phyloP scores from a whole-genome alignment of 92 coral and sea anemone genomes.

The Parazoanthus atlanticus region DNA sequence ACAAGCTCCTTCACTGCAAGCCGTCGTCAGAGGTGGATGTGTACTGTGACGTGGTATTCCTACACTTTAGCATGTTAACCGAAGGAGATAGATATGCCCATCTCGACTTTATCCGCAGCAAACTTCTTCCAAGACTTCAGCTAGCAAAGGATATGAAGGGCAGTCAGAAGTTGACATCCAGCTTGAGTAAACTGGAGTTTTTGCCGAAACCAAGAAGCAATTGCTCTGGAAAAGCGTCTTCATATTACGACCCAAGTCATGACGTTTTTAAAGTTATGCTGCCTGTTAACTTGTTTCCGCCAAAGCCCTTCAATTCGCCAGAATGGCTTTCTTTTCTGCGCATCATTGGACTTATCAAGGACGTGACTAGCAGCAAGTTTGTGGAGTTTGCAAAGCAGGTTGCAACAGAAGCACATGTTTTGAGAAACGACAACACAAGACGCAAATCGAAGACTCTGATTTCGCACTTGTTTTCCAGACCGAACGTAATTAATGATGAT shows the following conservation, averaged over 20 bases:
- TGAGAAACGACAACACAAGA: constrained; percentile 20
- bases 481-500: constrained; percentile 15
- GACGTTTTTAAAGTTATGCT: constrained; percentile 67
- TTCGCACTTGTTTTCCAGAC: constrained; percentile 38
- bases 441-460: constrained; percentile 57
- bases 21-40: constrained; percentile 48
- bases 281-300: constrained; percentile 63
- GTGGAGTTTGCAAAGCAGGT: constrained; percentile 59
- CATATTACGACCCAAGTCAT: constrained; percentile 58
- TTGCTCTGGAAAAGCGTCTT: constrained; percentile 29
- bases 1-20: constrained; percentile 51
- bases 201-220: neutral
- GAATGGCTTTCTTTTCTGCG: constrained; percentile 67
- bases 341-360: constrained; percentile 52
- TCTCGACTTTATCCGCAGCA: constrained; percentile 41
- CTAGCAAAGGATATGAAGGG: constrained; percentile 2
- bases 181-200: constrained; percentile 24
- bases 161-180: neutral
- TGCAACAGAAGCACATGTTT: constrained; percentile 44
- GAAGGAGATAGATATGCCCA: constrained; percentile 47
- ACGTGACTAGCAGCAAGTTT: constrained; percentile 42
- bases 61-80: constrained; percentile 35
- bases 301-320: constrained; percentile 44
- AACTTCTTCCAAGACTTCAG: neutral
- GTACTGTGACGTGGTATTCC: constrained; percentile 66